These are phyloP conservation scores for Astropecten irregularis DNA, from an alignment of 53 echinoderm and acorn worm species.

Conservation along the genomic window DNA sequence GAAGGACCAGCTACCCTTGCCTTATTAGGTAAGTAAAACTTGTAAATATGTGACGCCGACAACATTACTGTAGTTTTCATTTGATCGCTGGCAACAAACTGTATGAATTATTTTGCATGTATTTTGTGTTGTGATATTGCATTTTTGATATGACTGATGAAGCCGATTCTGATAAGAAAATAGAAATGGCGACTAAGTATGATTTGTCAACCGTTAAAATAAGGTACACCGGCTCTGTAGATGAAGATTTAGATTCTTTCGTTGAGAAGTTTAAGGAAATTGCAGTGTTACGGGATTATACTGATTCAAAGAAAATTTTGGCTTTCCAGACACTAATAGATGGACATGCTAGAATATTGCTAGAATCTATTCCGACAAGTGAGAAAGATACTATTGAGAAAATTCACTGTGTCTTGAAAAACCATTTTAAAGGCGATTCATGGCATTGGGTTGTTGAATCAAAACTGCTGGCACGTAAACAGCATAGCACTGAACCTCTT, in stretches of 20 bases:
- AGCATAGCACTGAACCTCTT: not conserved
- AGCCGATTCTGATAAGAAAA: not conserved
- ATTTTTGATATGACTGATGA: not conserved
- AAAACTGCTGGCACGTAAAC: constrained; percentile 35
- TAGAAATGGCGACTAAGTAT: not conserved
- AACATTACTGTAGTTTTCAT: not conserved
- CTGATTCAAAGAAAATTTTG: constrained; percentile 10
- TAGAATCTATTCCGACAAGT: constrained; percentile 6
- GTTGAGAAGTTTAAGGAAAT: constrained; percentile 24
- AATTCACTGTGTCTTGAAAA: not conserved
- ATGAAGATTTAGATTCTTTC: constrained; percentile 22
- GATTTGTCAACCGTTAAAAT: constrained; percentile 5
- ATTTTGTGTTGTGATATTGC: not conserved
- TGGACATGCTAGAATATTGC: constrained; percentile 10
- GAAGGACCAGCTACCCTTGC: constrained; percentile 29
- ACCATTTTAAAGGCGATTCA: constrained; percentile 11
- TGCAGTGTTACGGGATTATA: constrained; percentile 33
- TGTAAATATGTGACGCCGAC: constrained; percentile 23
- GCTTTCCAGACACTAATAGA: constrained; percentile 29
- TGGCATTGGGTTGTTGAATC: constrained; percentile 27
- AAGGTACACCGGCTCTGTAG: constrained; percentile 8
- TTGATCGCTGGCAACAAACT: not conserved
- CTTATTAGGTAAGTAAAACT: constrained; percentile 32
- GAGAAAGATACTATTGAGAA: constrained; percentile 28
- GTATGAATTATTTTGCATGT: not conserved